Evolutionary conservation across 1,140 invertebrate genomes (phyloP).

Genomic region (Littorina saxatilis): DNA sequence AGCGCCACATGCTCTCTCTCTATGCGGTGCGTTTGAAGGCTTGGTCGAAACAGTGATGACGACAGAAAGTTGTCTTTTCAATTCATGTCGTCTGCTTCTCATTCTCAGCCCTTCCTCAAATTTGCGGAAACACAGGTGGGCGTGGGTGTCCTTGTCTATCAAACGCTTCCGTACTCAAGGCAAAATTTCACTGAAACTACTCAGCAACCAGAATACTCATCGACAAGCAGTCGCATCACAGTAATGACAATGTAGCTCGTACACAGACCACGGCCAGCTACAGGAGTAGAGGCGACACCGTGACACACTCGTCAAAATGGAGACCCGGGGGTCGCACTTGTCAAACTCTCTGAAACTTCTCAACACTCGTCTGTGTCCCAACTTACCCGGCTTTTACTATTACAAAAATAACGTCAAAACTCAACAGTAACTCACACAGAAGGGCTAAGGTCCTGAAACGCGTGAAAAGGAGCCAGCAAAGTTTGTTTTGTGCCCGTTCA

Average conservation of each 20-base stretch:
- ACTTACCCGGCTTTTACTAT: no score
- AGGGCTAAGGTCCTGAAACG: neutral
- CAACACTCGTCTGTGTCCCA: neutral
- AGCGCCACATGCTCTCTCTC: neutral
- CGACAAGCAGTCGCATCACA: neutral
- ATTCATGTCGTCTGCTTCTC: slow-evolving; percentile 17
- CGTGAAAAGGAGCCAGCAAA: neutral
- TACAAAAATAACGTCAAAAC: no score
- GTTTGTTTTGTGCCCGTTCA: slow-evolving; percentile 20
- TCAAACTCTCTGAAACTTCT: slow-evolving; percentile 27
- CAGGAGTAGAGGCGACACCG: neutral
- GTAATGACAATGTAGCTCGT: neutral
- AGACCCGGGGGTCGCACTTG: slow-evolving; percentile 24
- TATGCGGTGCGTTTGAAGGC: neutral
- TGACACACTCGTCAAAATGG: slow-evolving; percentile 31
- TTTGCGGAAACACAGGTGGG: slow-evolving; percentile 25
- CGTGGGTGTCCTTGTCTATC: slow-evolving; percentile 7
- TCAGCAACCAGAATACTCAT: neutral
- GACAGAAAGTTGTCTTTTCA: neutral
- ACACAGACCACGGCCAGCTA: neutral
- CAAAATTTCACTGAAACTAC: neutral
- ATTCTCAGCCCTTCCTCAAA: slow-evolving; percentile 16
- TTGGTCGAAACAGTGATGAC: slow-evolving; percentile 10
- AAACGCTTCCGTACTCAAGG: neutral
- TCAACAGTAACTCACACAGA: neutral